phyloP scores from a whole-genome alignment of 2,797 vertebrate species.

The Tachyglossus aculeatus region DNA sequence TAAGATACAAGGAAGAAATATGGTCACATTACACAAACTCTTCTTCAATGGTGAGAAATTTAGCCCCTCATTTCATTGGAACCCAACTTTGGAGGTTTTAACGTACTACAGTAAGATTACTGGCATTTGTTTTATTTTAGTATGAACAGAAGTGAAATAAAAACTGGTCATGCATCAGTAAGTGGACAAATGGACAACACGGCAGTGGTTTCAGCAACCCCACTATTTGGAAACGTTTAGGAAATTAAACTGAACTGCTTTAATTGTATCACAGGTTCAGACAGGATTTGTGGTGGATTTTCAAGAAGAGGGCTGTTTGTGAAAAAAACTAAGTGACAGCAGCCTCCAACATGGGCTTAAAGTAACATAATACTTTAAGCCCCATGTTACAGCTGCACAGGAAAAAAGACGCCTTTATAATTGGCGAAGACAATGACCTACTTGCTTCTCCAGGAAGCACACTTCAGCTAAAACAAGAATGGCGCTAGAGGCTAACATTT shows the following conservation, averaged over 20 bases:
- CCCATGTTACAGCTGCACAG: background rate
- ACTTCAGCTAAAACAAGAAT: background rate
- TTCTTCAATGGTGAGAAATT: background rate
- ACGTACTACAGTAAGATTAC: background rate
- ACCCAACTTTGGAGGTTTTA: background rate
- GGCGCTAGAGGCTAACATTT: background rate
- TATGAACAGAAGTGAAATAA: background rate
- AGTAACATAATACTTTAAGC: background rate
- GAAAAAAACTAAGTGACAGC: background rate
- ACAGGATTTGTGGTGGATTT: background rate
- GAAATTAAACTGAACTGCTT: conserved; percentile 20
- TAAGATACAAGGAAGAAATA: background rate
- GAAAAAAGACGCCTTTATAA: background rate
- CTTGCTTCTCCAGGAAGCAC: background rate
- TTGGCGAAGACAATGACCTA: background rate
- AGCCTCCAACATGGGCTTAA: conserved; percentile 15
- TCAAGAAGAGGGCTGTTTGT: background rate
- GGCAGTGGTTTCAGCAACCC: background rate
- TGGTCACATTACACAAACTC: background rate
- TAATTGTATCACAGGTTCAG: background rate
- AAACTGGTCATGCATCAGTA: conserved; percentile 13
- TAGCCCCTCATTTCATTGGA: background rate
- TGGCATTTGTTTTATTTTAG: background rate
- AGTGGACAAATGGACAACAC: conserved; percentile 14
- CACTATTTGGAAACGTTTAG: conserved; percentile 21